Percentiles rank a stretch among this genome's conserved stretches.
Evolutionary conservation across 2,888 invertebrate species (phyloP).

Genomic region (Troides aeacus): DNA sequence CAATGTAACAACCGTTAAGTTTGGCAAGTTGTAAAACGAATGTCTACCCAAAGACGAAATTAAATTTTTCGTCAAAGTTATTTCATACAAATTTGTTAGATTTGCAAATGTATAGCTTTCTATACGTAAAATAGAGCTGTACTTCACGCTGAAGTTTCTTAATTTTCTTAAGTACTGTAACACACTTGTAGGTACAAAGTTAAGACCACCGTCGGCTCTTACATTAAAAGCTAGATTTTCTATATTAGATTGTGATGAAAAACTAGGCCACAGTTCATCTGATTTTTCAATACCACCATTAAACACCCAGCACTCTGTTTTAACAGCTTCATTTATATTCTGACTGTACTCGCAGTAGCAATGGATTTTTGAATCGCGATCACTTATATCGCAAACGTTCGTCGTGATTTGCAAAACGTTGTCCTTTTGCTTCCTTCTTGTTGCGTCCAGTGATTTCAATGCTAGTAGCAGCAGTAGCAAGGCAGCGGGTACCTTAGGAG

Average conservation of each 20-base stretch:
- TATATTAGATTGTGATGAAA: slow-evolving; percentile 85
- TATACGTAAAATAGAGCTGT: slow-evolving; percentile 85
- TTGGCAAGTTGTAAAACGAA: slow-evolving; percentile 86
- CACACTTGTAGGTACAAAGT: slow-evolving; percentile 86
- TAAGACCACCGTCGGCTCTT: slow-evolving; percentile 83
- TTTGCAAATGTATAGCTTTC: slow-evolving; percentile 88
- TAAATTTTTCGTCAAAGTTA: slow-evolving; percentile 85
- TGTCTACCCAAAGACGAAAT: slow-evolving; percentile 83
- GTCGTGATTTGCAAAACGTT: slow-evolving; percentile 54
- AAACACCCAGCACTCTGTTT: slow-evolving; percentile 89
- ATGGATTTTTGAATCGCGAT: slow-evolving; percentile 79
- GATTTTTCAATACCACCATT: slow-evolving; percentile 83
- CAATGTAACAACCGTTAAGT: slow-evolving; percentile 84
- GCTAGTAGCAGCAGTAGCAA: slow-evolving; percentile 74
- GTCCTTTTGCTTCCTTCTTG: slow-evolving; percentile 70
- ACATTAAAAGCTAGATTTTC: slow-evolving; percentile 86
- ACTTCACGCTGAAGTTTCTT: slow-evolving; percentile 84
- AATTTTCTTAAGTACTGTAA: slow-evolving; percentile 83
- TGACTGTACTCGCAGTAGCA: slow-evolving; percentile 84
- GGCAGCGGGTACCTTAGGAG: slow-evolving; percentile 73
- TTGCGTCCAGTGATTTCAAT: slow-evolving; percentile 72
- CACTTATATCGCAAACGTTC: slow-evolving; percentile 81
- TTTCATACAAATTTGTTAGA: slow-evolving; percentile 83
- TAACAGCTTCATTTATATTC: slow-evolving; percentile 80
- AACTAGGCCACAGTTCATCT: slow-evolving; percentile 86